Conservation (phyloP, 2,888 invertebrate genomes). For the Ochropleura leucogaster region DNA sequence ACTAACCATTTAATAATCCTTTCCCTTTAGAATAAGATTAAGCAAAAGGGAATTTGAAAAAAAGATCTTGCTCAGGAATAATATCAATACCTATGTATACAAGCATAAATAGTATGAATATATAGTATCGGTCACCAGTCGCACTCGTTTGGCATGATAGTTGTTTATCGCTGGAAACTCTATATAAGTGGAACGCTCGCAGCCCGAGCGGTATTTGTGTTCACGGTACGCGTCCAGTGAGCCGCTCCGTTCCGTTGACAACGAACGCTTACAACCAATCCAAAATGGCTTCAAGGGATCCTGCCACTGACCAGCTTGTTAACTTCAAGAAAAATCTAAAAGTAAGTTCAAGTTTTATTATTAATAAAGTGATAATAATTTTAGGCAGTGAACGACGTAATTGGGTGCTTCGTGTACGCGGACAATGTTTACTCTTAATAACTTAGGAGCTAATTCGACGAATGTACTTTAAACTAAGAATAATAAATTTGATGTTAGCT, state of each 20-base stretch:
- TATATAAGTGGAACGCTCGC: constrained; percentile 78
- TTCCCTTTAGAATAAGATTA: fast-evolving
- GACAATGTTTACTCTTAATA: constrained; percentile 20
- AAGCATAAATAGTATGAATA: constrained; percentile 10
- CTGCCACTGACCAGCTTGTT: constrained; percentile 92
- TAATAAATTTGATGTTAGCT: constrained; percentile 30
- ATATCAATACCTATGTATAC: neutral
- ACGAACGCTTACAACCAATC: constrained; percentile 41
- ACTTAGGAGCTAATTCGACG: constrained; percentile 19
- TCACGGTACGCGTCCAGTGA: constrained; percentile 79
- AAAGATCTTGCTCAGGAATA: neutral
- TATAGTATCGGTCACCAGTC: constrained; percentile 66
- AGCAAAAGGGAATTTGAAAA: constrained; percentile 5
- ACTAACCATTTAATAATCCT: neutral
- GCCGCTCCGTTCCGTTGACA: constrained; percentile 73
- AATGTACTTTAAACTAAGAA: constrained; percentile 29
- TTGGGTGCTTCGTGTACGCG: constrained; percentile 16
- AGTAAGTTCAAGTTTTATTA: constrained; percentile 82
- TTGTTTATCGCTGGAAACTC: constrained; percentile 80
- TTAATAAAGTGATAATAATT: constrained; percentile 25
- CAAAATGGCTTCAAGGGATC: constrained; percentile 88
- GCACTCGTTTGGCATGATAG: constrained; percentile 77
- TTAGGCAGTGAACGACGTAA: constrained; percentile 29
- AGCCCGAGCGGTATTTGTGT: constrained; percentile 76
- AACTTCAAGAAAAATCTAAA: constrained; percentile 91